A percentile compares a stretch with the other conserved stretches of the same genome.
Conservation (phyloP, 2,113 vertebrate genomes). For the Rynchops niger region DNA sequence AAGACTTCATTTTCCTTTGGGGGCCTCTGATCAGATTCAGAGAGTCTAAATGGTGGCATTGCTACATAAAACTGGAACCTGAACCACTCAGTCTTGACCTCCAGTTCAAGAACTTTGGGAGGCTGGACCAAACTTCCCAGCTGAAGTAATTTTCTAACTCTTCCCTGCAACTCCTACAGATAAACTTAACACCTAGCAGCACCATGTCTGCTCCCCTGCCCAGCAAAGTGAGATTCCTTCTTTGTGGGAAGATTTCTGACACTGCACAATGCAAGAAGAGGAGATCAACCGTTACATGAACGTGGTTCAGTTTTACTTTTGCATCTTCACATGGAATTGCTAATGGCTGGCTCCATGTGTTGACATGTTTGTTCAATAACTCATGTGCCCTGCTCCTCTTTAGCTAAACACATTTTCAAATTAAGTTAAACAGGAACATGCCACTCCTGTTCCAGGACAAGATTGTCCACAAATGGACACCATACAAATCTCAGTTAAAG, state of each 20-base stretch:
- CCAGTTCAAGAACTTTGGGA: neutral
- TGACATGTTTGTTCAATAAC: neutral
- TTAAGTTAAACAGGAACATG: neutral
- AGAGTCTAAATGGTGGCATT: neutral
- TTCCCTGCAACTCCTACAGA: neutral
- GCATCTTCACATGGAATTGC: neutral
- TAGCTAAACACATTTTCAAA: neutral
- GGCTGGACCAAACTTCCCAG: neutral
- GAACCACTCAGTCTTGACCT: neutral
- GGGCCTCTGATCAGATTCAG: neutral
- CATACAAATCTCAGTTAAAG: neutral
- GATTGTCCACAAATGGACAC: neutral
- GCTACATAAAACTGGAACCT: neutral
- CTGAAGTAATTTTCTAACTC: neutral
- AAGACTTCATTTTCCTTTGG: neutral
- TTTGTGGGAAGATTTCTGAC: neutral
- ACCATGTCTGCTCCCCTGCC: neutral
- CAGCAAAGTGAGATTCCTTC: neutral
- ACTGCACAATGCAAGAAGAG: neutral
- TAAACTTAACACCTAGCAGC: neutral
- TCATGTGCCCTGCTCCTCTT: neutral
- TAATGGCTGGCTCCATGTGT: neutral
- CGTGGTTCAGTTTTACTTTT: neutral
- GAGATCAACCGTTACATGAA: neutral
- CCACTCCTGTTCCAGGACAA: neutral